Percentiles rank a stretch among this genome's conserved stretches.
Conservation (phyloP, 2,113 vertebrate species). For the Indri indri region DNA sequence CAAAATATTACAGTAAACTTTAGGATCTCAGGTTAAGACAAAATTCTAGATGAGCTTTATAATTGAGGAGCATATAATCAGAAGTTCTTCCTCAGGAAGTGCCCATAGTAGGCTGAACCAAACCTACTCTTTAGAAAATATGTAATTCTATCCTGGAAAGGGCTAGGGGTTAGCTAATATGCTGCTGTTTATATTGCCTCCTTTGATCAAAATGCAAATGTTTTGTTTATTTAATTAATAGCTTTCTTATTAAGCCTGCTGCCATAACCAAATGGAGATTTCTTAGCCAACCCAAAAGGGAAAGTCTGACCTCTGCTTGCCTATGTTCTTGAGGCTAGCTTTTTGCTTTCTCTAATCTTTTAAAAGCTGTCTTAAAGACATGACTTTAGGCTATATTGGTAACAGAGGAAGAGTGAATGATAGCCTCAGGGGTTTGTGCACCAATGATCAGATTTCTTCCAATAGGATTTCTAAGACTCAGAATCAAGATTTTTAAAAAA, state of each 20-base stretch:
- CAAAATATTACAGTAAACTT: neutral
- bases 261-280: neutral
- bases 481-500: constrained; percentile 10
- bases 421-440: neutral
- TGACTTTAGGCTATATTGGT: neutral
- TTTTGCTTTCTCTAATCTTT: constrained; percentile 28
- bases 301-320: neutral
- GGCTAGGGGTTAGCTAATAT: neutral
- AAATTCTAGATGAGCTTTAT: neutral
- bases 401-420: neutral
- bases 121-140: neutral
- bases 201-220: neutral
- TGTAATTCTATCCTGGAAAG: neutral
- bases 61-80: neutral
- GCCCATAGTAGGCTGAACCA: neutral
- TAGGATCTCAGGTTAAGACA: neutral
- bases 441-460: neutral
- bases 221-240: constrained; percentile 10
- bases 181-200: neutral
- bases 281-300: neutral
- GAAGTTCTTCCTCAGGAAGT: neutral
- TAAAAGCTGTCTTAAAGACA: neutral
- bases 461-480: neutral
- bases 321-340: neutral
- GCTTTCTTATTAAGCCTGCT: neutral